Evolutionary conservation across 2,888 invertebrate genomes (phyloP), one percentile per base, ranked within the genome.

Genomic region (Zhuqinia jingwanae): DNA sequence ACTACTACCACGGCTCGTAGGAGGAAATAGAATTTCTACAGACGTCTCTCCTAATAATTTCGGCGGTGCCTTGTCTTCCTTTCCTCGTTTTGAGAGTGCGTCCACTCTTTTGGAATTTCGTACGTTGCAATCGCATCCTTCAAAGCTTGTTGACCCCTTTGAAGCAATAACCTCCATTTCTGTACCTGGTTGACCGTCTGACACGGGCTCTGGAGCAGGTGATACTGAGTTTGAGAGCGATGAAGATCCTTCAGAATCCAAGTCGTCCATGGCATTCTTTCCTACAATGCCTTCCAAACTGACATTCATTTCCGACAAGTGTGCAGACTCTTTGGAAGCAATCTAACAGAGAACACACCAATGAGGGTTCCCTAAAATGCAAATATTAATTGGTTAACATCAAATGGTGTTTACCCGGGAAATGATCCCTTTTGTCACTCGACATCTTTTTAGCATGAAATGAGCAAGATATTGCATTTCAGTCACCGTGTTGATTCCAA

Each of bases 391-490:
- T n/a, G n/a, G n/a, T 36, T 36, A 6, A 36, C 8, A 56, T 15
- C 25, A 11, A 63, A 30, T 13, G 36, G 36, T 8, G 36, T 47
- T 63, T 84, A 85, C 84, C 75, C 73, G 83, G 0, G 89, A 87
- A 60, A 89, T 87, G n/a, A 89, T 79, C 10, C 89, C 89, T 78
- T 85, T 83, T 68, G 84, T 87, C 13, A 89, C 85, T 30, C 81
- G 85, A 78, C 90, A 88, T 25, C 89, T 65, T 79, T 82, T 88
- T 10, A 89, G 60, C 47, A 90, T 60, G 45, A 88, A 88, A 56
- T 84, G 78, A 1, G 89, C 86, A n/a, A 90, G 81, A 30, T 87
- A 81, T 70, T 89, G 87, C 86, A 90, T 88, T 63, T 90, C 89
- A 17, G 68, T 42, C 0, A 87, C 65, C 11, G 80, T 82, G 2